A percentile compares a stretch with the other conserved stretches of the same genome.
phyloP scores from a whole-genome alignment of 2,888 invertebrate species.

The Phyto melanocephala region DNA sequence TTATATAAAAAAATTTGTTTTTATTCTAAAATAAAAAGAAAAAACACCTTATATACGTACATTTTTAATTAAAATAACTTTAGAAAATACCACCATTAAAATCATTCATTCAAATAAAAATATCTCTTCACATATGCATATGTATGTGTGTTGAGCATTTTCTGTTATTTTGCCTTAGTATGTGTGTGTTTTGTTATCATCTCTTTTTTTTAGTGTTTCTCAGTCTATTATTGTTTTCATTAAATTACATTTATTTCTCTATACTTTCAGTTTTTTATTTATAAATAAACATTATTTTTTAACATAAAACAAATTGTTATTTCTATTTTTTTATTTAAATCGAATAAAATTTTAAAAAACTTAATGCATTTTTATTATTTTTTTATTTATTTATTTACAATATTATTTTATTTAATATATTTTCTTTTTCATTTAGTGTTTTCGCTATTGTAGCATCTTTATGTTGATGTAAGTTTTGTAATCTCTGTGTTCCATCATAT shows the following conservation, averaged over 20 bases:
- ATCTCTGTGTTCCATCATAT: constrained; percentile 8
- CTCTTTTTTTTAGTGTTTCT: background rate
- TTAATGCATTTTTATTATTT: constrained; percentile 26
- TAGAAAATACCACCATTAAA: too few relatives aligned
- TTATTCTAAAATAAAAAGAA: too few relatives aligned
- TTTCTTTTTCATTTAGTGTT: constrained; percentile 31
- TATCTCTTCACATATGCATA: too few relatives aligned
- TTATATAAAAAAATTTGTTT: too few relatives aligned
- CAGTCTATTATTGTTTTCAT: background rate
- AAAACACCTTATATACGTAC: too few relatives aligned
- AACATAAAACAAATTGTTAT: constrained; percentile 29
- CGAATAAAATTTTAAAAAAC: constrained; percentile 44
- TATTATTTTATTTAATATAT: constrained; percentile 1
- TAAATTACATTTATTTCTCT: constrained; percentile 22
- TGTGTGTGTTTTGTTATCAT: constrained; percentile 41
- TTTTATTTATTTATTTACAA: background rate
- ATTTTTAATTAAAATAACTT: too few relatives aligned
- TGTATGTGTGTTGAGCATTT: background rate
- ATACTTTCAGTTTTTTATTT: constrained; percentile 48
- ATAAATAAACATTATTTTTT: constrained; percentile 25
- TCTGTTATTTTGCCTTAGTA: background rate
- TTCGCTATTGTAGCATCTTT: constrained; percentile 42
- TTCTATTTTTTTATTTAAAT: constrained; percentile 37
- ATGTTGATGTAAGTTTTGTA: constrained; percentile 34
- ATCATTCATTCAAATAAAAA: too few relatives aligned